Base-by-base conservation (phyloP, 2,113 vertebrate species). In the Ictalurus furcatus region DNA sequence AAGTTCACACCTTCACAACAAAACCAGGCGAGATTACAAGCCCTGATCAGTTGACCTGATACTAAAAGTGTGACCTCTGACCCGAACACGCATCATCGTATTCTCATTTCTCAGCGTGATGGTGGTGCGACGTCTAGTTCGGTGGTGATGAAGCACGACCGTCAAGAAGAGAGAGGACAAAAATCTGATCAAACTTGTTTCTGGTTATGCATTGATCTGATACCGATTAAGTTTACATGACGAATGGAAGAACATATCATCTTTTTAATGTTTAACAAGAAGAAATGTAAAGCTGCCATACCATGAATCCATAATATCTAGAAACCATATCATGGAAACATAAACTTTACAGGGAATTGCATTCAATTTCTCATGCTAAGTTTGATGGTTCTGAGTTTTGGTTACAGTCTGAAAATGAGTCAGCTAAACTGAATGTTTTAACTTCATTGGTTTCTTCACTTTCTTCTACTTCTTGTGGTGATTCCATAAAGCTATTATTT, bases 31-130 rank as follows among this genome's bases (percentile, higher is more conserved):
- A 78, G 74, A 89, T 90, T 83, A 91, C 85, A 79, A 71, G 67
- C 56, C 69, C 69, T 79, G 78, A 80, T 58, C 87, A 52, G 65
- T 67, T 88, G 87, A 82, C 81, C 88, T 61, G 7, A 73, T 80
- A 40, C 90, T 90, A 71, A 87, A 71, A 19, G 71, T 79, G 83
- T 91, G 89, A 92, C 87, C 88, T 87, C 76, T 84, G 82, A 85
- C 52, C 84, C n/a, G 71, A 85, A 89, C 85, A 87, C 48, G 78
- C 83, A 81, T 89, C 89, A 91, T 92, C 85, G 84, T 88, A 90
- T 86, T 87, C 91, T 89, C 89, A 89, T 92, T 89, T 80, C 85
- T 91, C 78, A 85, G 74, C 86, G n/a, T 84, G 83, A 48, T 67
- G 85, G 56, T 84, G 54, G 34, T 44, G 25, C 4, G 13, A 81